phyloP scores from a whole-genome alignment of 1,140 invertebrate species.

The Drosophila baimaii region DNA sequence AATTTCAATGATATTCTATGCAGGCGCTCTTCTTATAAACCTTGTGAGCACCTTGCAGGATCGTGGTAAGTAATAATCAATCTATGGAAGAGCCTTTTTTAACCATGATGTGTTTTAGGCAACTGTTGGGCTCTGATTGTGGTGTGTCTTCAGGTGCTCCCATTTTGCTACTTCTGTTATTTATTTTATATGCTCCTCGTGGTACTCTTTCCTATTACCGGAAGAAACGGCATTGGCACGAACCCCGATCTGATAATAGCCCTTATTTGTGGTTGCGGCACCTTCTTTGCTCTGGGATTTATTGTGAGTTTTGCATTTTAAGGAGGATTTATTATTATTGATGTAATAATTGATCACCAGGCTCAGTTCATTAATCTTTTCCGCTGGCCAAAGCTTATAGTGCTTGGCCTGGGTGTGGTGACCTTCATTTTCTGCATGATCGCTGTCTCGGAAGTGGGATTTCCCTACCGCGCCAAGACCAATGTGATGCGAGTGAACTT shows the following conservation, averaged over 20 bases:
- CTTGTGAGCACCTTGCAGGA: constrained; percentile 61
- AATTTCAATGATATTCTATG: constrained; percentile 71
- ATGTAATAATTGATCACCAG: constrained; percentile 11
- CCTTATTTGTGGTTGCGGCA: constrained; percentile 84
- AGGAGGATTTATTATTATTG: no score
- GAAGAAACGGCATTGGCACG: constrained; percentile 86
- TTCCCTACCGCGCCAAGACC: constrained; percentile 89
- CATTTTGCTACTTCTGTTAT: constrained; percentile 86
- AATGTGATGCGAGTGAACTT: constrained; percentile 89
- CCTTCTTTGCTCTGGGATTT: constrained; percentile 66
- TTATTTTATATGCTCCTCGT: constrained; percentile 88
- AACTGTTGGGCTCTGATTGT: constrained; percentile 86
- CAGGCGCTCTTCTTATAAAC: constrained; percentile 56
- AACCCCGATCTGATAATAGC: constrained; percentile 87
- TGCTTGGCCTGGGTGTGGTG: constrained; percentile 40
- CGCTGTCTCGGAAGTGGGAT: constrained; percentile 88
- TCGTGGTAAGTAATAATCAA: constrained; percentile 55
- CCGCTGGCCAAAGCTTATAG: constrained; percentile 58
- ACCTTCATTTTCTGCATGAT: constrained; percentile 85
- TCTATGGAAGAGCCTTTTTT: not conserved
- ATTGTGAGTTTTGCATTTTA: constrained; percentile 43
- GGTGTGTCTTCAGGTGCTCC: constrained; percentile 78
- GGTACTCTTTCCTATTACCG: constrained; percentile 88
- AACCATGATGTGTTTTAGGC: not conserved
- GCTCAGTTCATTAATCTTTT: constrained; percentile 71